These are phyloP conservation scores for Nerophis ophidion DNA, from an alignment of 2,113 vertebrate genomes.

Conservation along the genomic window DNA sequence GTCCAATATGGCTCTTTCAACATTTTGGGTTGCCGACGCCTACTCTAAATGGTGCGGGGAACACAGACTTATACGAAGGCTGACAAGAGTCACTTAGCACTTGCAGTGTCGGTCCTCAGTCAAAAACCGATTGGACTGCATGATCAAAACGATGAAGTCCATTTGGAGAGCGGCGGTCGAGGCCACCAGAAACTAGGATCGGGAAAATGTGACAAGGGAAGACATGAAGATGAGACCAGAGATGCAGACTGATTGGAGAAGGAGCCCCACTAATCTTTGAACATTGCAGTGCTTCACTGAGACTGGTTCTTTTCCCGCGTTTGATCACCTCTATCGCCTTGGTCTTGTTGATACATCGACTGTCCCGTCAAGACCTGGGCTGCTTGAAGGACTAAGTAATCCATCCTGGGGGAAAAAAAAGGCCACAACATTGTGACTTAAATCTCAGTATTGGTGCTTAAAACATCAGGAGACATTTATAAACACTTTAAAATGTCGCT, in stretches of 20 bases:
- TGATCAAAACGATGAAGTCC: conserved; percentile 25
- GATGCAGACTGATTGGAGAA: conserved; percentile 34
- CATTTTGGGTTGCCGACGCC: too few relatives aligned
- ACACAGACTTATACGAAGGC: conserved; percentile 37
- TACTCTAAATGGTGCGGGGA: background rate
- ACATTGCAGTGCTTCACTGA: conserved; percentile 22
- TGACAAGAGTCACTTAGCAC: conserved; percentile 31
- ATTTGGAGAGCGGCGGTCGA: conserved; percentile 23
- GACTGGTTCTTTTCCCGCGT: conserved; percentile 37
- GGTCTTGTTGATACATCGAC: conserved; percentile 58
- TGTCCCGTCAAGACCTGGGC: conserved; percentile 24
- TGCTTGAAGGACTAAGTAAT: conserved; percentile 34
- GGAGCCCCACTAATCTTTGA: conserved; percentile 44
- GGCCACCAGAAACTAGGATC: background rate
- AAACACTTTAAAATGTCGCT: too few relatives aligned
- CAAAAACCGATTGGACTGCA: conserved; percentile 16
- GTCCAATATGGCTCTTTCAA: too few relatives aligned
- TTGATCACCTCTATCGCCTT: conserved; percentile 36
- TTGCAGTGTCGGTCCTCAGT: conserved; percentile 15
- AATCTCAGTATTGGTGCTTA: background rate
- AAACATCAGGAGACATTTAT: background rate
- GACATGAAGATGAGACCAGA: conserved; percentile 35
- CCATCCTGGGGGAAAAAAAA: conserved; percentile 11
- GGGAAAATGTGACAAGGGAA: conserved; percentile 16
- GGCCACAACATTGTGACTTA: background rate